These are phyloP conservation scores for Muntiacus muntjak DNA, from an alignment of 2,113 vertebrate species.

Conservation along the genomic window DNA sequence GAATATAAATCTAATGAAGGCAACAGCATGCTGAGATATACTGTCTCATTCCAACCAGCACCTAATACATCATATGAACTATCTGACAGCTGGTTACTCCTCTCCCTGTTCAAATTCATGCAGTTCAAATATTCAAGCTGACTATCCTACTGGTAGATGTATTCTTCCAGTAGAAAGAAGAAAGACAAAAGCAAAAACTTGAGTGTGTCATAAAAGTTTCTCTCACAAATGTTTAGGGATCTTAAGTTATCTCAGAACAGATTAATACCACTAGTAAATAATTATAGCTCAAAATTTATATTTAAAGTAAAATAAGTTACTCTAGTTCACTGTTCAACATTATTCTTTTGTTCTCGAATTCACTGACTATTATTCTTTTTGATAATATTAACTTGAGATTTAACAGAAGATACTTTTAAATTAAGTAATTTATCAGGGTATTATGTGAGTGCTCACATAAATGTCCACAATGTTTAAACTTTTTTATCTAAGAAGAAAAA, in stretches of 20 bases:
- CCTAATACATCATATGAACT: slow-evolving; percentile 28
- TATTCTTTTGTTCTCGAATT: background rate
- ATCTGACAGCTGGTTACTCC: slow-evolving; percentile 58
- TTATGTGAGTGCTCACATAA: background rate
- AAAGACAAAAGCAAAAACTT: background rate
- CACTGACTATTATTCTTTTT: background rate
- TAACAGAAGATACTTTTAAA: background rate
- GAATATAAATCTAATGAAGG: slow-evolving; percentile 69
- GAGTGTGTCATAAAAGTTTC: background rate
- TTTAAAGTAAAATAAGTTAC: background rate
- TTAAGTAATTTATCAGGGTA: background rate
- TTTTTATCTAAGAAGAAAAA: slow-evolving; percentile 22
- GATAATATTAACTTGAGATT: background rate
- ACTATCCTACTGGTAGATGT: background rate
- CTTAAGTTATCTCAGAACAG: background rate
- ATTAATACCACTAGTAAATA: background rate
- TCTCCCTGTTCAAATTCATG: slow-evolving; percentile 22
- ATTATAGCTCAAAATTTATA: background rate
- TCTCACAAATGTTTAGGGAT: background rate
- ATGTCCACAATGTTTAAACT: background rate
- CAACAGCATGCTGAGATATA: slow-evolving; percentile 64
- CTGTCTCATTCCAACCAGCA: slow-evolving; percentile 47
- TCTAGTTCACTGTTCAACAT: background rate
- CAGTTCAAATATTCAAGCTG: slow-evolving; percentile 53
- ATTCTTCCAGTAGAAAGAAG: background rate